Percentiles rank a stretch among this genome's conserved stretches.
These are phyloP conservation scores for Stegophylla sp. DNA, from an alignment of 2,888 invertebrate species.

Conservation along the genomic window DNA sequence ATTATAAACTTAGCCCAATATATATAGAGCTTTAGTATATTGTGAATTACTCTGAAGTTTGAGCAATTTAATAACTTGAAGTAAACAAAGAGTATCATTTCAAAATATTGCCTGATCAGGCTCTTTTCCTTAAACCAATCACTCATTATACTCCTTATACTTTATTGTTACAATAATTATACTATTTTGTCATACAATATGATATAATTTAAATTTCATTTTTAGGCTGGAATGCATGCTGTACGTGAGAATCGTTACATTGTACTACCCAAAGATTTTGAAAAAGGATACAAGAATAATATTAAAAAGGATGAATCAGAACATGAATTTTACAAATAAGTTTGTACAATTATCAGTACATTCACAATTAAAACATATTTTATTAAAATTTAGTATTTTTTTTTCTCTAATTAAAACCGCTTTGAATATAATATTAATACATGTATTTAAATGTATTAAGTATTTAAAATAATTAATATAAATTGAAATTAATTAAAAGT, in stretches of 20 bases:
- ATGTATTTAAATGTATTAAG: constrained; percentile 5
- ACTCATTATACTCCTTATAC: too few relatives aligned
- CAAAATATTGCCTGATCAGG: too few relatives aligned
- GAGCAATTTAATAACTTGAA: too few relatives aligned
- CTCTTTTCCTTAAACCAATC: too few relatives aligned
- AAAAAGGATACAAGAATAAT: constrained; percentile 99
- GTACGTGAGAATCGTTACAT: constrained; percentile 99
- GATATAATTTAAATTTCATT: neutral
- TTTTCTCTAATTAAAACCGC: neutral
- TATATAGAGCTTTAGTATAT: too few relatives aligned
- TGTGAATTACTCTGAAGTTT: too few relatives aligned
- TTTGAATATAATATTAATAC: constrained; percentile 5
- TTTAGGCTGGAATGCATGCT: constrained; percentile 97
- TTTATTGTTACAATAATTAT: too few relatives aligned
- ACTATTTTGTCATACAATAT: too few relatives aligned
- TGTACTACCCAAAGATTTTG: constrained; percentile 98
- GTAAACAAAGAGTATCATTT: too few relatives aligned
- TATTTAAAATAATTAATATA: constrained; percentile 28
- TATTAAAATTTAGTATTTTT: neutral
- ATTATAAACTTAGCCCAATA: too few relatives aligned
- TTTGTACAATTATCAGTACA: constrained; percentile 1
- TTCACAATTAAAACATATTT: neutral
- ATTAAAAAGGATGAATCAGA: constrained; percentile 99
- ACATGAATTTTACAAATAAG: constrained; percentile 98
- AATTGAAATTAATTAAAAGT: constrained; percentile 2